phyloP scores from a whole-genome alignment of 2,113 vertebrate genomes.

The Hippotragus niger region DNA sequence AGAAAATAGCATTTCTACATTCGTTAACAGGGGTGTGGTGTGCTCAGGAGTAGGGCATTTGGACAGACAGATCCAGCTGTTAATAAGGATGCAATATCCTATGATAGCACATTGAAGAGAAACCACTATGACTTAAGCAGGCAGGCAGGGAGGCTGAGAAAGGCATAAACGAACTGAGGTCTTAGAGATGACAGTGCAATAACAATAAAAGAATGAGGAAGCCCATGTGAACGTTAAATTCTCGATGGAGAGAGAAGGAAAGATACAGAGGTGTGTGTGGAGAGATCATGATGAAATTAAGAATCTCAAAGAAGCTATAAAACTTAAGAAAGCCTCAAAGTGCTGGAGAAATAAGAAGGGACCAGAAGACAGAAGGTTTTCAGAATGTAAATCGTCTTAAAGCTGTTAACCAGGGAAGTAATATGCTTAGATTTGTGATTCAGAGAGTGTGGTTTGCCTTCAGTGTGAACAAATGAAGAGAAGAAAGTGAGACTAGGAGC shows the following conservation, averaged over 20 bases:
- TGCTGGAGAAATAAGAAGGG: background rate
- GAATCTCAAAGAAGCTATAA: background rate
- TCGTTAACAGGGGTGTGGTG: background rate
- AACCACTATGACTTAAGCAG: background rate
- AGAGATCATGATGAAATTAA: background rate
- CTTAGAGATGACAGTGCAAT: background rate
- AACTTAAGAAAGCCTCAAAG: background rate
- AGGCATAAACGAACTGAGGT: background rate
- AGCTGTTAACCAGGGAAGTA: background rate
- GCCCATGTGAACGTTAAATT: background rate
- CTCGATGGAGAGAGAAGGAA: background rate
- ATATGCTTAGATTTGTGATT: background rate
- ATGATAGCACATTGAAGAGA: background rate
- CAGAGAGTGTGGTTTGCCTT: background rate
- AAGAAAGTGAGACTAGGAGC: background rate
- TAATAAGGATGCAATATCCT: background rate
- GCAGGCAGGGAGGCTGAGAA: background rate
- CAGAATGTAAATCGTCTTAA: background rate
- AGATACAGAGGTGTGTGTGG: background rate
- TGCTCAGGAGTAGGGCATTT: background rate
- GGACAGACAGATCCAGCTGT: background rate
- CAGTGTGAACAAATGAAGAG: background rate
- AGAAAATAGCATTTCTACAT: background rate
- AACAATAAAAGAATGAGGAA: background rate
- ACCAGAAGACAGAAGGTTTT: background rate